phyloP scores from a whole-genome alignment of 1,140 invertebrate species.

The Psilanteris sp. region DNA sequence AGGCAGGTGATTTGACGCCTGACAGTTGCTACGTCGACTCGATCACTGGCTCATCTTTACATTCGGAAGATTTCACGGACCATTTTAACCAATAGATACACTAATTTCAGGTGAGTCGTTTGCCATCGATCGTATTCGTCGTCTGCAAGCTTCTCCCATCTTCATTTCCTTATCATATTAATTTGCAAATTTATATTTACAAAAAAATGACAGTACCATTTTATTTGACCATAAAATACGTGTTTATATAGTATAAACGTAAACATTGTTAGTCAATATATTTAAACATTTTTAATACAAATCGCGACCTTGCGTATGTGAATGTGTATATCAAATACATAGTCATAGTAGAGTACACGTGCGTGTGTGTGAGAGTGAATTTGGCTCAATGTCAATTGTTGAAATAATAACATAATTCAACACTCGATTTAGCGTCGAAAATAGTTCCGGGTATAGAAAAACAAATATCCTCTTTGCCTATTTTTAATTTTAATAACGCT shows the following conservation, averaged over 20 bases:
- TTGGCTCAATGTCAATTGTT: slow-evolving; percentile 55
- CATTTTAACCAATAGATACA: not conserved
- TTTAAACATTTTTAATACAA: not conserved
- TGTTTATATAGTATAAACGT: no score
- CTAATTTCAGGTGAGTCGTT: slow-evolving; percentile 13
- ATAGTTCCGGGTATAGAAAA: slow-evolving; percentile 18
- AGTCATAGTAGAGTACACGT: no score
- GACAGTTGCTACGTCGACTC: slow-evolving; percentile 46
- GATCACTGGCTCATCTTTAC: slow-evolving; percentile 1
- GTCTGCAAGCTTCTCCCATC: slow-evolving; percentile 12
- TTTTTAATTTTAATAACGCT: slow-evolving; percentile 22
- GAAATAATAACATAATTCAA: slow-evolving; percentile 45
- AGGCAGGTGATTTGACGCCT: slow-evolving; percentile 43
- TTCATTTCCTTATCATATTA: not conserved
- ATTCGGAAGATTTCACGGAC: not conserved
- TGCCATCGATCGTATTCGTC: slow-evolving; percentile 13
- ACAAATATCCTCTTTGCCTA: slow-evolving; percentile 15
- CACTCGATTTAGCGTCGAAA: slow-evolving; percentile 26
- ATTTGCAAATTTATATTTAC: no score
- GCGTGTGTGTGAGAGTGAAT: slow-evolving; percentile 12
- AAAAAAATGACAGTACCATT: not conserved
- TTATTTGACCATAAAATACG: no score
- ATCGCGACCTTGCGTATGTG: not conserved
- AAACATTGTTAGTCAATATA: not conserved
- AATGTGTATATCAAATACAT: no score